phyloP scores from a whole-genome alignment of 92 coral and sea anemone species.

The Palythoa caribaeorum region DNA sequence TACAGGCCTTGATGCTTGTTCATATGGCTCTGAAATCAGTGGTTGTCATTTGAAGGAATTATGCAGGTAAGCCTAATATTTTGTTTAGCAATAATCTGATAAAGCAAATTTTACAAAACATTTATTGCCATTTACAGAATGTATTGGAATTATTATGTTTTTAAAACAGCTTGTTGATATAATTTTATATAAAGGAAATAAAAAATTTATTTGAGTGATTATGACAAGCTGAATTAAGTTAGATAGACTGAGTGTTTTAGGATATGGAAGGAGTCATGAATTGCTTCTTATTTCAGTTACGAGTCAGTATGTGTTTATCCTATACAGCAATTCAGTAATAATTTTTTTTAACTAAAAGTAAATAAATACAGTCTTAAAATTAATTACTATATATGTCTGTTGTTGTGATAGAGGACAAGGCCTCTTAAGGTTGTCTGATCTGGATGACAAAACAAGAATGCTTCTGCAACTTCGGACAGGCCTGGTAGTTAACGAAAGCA shows the following conservation, averaged over 20 bases:
- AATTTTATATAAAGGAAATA: background rate
- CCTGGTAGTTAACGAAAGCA: slow-evolving; percentile 31
- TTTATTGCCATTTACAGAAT: background rate
- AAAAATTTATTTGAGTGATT: background rate
- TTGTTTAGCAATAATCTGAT: background rate
- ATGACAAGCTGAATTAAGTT: background rate
- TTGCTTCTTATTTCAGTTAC: background rate
- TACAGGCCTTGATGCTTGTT: slow-evolving; percentile 10
- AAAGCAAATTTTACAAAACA: slow-evolving; percentile 4
- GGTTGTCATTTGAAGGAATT: slow-evolving; percentile 12
- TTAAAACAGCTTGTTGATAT: background rate
- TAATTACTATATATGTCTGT: background rate
- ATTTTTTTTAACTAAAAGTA: background rate
- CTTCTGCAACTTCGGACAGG: slow-evolving; percentile 46
- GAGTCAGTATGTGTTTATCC: background rate
- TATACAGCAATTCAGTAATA: background rate
- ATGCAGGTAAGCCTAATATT: slow-evolving; percentile 14
- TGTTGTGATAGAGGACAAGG: slow-evolving; percentile 29
- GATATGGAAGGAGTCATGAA: background rate
- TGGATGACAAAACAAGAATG: slow-evolving; percentile 36
- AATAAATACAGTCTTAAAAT: slow-evolving; percentile 2
- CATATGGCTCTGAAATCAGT: slow-evolving; percentile 28
- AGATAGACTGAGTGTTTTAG: background rate
- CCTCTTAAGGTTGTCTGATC: slow-evolving; percentile 29
- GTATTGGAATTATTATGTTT: slow-evolving; percentile 7